Conservation (phyloP, 2,888 invertebrate genomes). For the Tipula helvola region DNA sequence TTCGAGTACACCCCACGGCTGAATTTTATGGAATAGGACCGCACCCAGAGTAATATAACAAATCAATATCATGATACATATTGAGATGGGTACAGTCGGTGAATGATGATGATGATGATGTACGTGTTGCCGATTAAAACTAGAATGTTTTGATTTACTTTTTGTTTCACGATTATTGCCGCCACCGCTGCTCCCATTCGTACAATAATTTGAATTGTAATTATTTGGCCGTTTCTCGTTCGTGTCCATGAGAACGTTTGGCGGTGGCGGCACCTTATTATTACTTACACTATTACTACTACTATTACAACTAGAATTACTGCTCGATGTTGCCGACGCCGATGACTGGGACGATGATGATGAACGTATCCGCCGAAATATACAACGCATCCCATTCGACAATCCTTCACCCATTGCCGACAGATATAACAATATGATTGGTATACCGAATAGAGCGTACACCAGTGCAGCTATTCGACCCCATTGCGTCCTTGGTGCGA, state of each 20-base stretch:
- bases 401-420: conserved; percentile 77
- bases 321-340: conserved; percentile 23
- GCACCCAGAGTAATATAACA: conserved; percentile 84
- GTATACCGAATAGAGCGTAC: conserved; percentile 77
- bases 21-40: conserved; percentile 77
- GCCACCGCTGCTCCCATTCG: not conserved
- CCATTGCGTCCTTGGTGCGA: conserved; percentile 66
- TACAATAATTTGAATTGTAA: conserved; percentile 9
- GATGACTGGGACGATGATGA: conserved; percentile 17
- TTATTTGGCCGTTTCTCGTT: conserved; percentile 16
- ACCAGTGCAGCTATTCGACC: conserved; percentile 67
- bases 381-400: conserved; percentile 61
- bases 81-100: conserved; percentile 68
- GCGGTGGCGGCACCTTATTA: conserved; percentile 15
- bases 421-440: conserved; percentile 75
- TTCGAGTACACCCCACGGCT: conserved; percentile 83
- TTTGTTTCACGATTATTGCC: not conserved
- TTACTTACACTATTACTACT: conserved; percentile 14
- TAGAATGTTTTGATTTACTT: not conserved
- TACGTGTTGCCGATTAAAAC: conserved; percentile 13
- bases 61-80: conserved; percentile 75
- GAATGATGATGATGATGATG: conserved; percentile 21
- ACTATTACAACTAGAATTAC: conserved; percentile 6
- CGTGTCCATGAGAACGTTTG: conserved; percentile 13
- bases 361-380: conserved; percentile 47